Evolutionary conservation across 2,113 vertebrate genomes (phyloP).

Genomic region (Corythaeola cristata): DNA sequence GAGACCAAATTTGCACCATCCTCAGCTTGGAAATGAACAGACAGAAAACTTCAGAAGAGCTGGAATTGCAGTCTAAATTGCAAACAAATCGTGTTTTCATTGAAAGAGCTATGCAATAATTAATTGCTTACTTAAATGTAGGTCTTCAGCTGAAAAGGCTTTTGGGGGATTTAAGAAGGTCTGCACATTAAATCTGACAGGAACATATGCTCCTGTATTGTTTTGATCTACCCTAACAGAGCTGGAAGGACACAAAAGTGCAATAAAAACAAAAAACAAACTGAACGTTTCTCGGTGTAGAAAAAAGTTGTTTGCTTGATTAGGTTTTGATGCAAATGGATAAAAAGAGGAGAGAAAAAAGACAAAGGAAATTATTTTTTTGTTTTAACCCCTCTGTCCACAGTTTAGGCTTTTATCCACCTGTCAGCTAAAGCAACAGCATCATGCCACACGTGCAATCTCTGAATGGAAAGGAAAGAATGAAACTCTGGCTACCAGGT

Average conservation of each 20-base stretch:
- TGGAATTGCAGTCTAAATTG: neutral
- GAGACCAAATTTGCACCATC: neutral
- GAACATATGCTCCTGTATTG: conserved; percentile 10
- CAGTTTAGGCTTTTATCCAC: neutral
- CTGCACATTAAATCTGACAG: conserved; percentile 38
- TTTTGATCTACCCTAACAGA: conserved; percentile 11
- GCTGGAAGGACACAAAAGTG: neutral
- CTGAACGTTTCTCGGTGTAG: neutral
- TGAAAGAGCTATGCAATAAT: neutral
- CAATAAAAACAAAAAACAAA: neutral
- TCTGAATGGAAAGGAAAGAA: neutral
- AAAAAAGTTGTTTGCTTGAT: neutral
- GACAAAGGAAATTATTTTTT: neutral
- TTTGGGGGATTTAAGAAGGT: conserved; percentile 25
- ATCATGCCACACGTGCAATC: neutral
- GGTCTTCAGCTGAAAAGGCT: conserved; percentile 25
- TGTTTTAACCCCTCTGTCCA: neutral
- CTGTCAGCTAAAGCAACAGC: neutral
- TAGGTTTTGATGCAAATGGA: neutral
- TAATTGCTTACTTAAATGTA: conserved; percentile 31
- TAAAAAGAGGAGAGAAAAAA: neutral
- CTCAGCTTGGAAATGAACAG: neutral
- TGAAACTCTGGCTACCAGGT: neutral
- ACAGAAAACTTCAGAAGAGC: conserved; percentile 31
- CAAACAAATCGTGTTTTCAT: conserved; percentile 14